Percentiles rank a stretch among this genome's conserved stretches.
Conservation (phyloP, 1,140 invertebrate species). For the Pogonomyrmex barbatus region DNA sequence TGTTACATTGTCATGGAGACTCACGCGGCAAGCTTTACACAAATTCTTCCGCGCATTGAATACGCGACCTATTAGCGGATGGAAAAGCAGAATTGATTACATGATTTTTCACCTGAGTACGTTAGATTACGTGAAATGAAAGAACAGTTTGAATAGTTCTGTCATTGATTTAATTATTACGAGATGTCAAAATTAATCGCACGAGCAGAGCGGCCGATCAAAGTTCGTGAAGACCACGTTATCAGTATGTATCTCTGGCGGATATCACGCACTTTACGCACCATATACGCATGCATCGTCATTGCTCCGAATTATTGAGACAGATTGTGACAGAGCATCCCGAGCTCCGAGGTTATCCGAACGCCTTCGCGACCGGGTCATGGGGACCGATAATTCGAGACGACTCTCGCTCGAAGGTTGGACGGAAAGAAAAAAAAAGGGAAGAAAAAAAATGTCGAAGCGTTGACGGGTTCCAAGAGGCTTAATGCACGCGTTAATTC, state of each 20-base stretch:
- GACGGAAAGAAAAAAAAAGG: constrained; percentile 34
- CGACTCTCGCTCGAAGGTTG: neutral
- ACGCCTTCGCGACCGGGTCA: constrained; percentile 63
- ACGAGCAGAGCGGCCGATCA: neutral
- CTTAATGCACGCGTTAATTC: constrained; percentile 71
- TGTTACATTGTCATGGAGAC: constrained; percentile 26
- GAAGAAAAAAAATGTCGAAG: constrained; percentile 19
- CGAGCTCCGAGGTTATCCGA: constrained; percentile 80
- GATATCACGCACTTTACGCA: constrained; percentile 27
- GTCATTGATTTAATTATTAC: neutral
- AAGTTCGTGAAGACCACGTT: neutral
- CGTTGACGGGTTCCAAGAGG: constrained; percentile 38
- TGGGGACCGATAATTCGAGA: constrained; percentile 65
- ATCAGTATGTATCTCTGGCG: neutral
- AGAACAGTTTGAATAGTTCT: neutral
- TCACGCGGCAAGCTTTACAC: constrained; percentile 13
- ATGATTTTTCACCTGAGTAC: neutral
- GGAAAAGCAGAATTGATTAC: neutral
- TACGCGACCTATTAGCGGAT: neutral
- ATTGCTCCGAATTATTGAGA: constrained; percentile 74
- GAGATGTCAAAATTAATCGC: neutral
- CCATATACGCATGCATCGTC: neutral
- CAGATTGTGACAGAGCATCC: constrained; percentile 81
- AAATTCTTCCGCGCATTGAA: constrained; percentile 32
- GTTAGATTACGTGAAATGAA: neutral